These are phyloP conservation scores for Epinephelus coioides DNA, from an alignment of 2,797 vertebrate genomes.

Conservation along the genomic window DNA sequence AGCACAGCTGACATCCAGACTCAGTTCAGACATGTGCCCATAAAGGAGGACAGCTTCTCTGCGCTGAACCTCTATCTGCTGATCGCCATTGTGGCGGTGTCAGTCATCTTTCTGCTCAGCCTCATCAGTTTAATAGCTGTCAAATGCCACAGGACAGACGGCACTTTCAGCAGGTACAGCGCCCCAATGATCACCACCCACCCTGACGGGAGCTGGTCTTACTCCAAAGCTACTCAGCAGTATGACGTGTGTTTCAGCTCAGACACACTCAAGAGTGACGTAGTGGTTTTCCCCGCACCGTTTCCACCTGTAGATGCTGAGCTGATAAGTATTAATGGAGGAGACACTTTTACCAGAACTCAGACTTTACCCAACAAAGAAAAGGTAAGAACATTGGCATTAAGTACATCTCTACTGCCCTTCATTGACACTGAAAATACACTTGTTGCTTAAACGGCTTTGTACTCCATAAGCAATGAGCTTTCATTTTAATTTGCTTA, in stretches of 20 bases:
- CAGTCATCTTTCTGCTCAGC: too few relatives aligned
- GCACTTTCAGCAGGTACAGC: conserved; percentile 59
- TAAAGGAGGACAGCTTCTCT: too few relatives aligned
- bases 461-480: not conserved
- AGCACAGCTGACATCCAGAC: too few relatives aligned
- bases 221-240: conserved; percentile 62
- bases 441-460: not conserved
- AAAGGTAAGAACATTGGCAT: conserved; percentile 61
- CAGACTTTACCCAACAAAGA: conserved; percentile 73
- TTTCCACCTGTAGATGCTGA: too few relatives aligned
- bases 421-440: not conserved
- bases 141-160: conserved; percentile 70
- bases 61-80: too few relatives aligned
- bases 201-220: conserved; percentile 80
- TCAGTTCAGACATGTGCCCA: too few relatives aligned
- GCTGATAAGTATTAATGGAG: conserved; percentile 42
- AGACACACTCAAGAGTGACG: too few relatives aligned
- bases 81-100: too few relatives aligned
- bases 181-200: conserved; percentile 72
- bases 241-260: not conserved
- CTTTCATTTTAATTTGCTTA: not conserved
- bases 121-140: too few relatives aligned
- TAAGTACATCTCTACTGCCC: not conserved
- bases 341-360: conserved; percentile 71
- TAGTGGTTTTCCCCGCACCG: too few relatives aligned